Evolutionary conservation across 2,797 vertebrate species (phyloP).

Genomic region (Phoxinus dragarum): DNA sequence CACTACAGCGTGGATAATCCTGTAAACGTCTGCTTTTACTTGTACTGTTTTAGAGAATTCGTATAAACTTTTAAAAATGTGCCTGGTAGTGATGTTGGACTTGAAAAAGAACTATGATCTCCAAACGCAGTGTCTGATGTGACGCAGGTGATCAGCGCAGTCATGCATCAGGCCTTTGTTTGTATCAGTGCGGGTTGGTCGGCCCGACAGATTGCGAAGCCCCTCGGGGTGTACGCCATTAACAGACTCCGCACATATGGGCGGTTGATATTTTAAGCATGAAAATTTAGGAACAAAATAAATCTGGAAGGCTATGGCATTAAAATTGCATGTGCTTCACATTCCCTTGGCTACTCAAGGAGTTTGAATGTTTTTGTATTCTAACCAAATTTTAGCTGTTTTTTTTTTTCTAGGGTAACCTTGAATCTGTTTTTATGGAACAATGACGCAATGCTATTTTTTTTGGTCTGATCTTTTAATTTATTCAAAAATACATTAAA

Average conservation of each 20-base stretch:
- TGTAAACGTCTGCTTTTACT: background rate
- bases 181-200: constrained; percentile 31
- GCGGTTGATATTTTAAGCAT: constrained; percentile 20
- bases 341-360: constrained; percentile 25
- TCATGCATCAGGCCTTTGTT: constrained; percentile 43
- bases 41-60: background rate
- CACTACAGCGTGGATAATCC: constrained; percentile 1
- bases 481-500: background rate
- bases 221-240: constrained; percentile 20
- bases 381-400: background rate
- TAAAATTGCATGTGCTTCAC: constrained; percentile 35
- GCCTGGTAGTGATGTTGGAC: background rate
- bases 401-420: background rate
- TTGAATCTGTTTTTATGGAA: background rate
- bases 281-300: background rate
- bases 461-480: background rate
- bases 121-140: background rate
- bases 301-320: constrained; percentile 13
- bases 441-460: background rate
- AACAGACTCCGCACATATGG: constrained; percentile 37
- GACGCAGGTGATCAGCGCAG: constrained; percentile 7
- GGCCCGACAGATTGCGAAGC: constrained; percentile 34
- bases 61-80: constrained; percentile 20
- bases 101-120: background rate
- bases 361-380: constrained; percentile 12